phyloP scores from a whole-genome alignment of 2,888 invertebrate species.

The Meteorus colon region DNA sequence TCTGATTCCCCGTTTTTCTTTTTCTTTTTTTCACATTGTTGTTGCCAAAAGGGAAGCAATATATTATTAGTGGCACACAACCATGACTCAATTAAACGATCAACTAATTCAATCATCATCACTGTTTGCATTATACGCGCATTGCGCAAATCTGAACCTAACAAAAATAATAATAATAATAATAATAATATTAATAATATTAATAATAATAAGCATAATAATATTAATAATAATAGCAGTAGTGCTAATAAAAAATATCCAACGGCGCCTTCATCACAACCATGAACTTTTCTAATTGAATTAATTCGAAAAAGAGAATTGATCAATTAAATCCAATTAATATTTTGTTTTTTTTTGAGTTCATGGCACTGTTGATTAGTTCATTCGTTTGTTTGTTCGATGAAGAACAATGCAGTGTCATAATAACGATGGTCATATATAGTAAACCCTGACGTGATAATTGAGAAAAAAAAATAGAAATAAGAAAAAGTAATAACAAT shows the following conservation, averaged over 20 bases:
- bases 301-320: not conserved
- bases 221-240: conserved; percentile 9
- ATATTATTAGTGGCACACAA: conserved; percentile 67
- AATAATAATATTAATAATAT: conserved; percentile 13
- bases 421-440: conserved; percentile 22
- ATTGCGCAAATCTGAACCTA: conserved; percentile 40
- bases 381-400: not conserved
- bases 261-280: not conserved
- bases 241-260: not conserved
- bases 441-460: conserved; percentile 5
- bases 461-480: not conserved
- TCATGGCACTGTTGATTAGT: not conserved
- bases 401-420: not conserved
- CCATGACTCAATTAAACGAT: conserved; percentile 64
- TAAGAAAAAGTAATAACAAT: not conserved
- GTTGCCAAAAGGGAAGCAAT: conserved; percentile 53
- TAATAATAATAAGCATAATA: conserved; percentile 19
- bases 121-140: conserved; percentile 21
- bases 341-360: not conserved
- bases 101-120: conserved; percentile 53
- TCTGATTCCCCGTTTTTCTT: not conserved
- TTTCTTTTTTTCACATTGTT: conserved; percentile 29
- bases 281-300: not conserved
- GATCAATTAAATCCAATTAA: not conserved
- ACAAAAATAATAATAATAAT: conserved; percentile 17